A percentile compares a stretch with the other conserved stretches of the same genome.
Evolutionary conservation across 2,113 vertebrate genomes (phyloP).

Genomic region (Osmerus mordax): DNA sequence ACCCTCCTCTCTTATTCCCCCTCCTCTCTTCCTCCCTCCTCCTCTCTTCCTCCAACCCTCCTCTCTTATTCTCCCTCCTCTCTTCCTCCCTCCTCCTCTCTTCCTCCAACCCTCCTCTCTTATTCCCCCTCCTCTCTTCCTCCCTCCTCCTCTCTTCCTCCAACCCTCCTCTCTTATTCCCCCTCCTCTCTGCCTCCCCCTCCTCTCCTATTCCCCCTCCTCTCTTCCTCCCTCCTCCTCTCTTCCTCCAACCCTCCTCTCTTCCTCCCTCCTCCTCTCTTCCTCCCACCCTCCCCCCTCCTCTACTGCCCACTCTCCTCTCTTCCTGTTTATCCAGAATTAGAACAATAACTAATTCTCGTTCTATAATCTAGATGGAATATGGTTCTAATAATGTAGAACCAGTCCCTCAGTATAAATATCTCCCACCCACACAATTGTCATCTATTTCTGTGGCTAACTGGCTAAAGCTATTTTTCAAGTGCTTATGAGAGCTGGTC

Average conservation of each 20-base stretch:
- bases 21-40: constrained; percentile 8
- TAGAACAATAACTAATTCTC: neutral
- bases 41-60: constrained; percentile 13
- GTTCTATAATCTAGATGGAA: neutral
- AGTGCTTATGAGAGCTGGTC: too few species aligned
- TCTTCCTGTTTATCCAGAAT: constrained; percentile 16
- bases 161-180: neutral
- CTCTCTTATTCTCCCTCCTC: constrained; percentile 16
- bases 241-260: too few species aligned
- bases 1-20: neutral
- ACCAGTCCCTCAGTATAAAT: too few species aligned
- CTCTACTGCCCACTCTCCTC: constrained; percentile 8
- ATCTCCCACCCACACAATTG: too few species aligned
- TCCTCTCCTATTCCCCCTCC: neutral
- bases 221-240: neutral
- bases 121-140: neutral
- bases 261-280: constrained; percentile 5
- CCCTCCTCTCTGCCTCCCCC: too few species aligned
- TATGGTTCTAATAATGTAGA: neutral
- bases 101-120: neutral
- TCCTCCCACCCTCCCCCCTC: constrained; percentile 17
- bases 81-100: neutral
- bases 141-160: constrained; percentile 10
- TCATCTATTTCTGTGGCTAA: too few species aligned
- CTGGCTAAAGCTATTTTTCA: too few species aligned